Conservation (phyloP, 2,888 invertebrate genomes). For the Digitonthophagus gazella region DNA sequence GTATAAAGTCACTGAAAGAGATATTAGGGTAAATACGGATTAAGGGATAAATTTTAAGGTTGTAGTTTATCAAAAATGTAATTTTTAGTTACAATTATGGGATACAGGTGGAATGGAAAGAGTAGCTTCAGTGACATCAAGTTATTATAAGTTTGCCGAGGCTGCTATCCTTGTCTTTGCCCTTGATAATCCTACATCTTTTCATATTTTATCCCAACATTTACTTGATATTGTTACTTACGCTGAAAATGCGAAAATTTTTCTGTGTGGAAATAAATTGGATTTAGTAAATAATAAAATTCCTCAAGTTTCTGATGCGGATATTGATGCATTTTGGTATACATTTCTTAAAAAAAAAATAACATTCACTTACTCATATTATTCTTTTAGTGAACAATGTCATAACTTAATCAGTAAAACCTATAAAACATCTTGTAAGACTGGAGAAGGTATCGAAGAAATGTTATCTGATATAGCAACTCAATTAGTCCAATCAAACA, state of each 20-base stretch:
- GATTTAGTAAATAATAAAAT: constrained; percentile 63
- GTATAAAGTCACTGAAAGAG: constrained; percentile 69
- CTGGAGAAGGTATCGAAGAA: constrained; percentile 80
- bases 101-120: constrained; percentile 97
- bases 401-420: constrained; percentile 85
- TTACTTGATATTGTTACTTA: constrained; percentile 90
- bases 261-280: constrained; percentile 88
- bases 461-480: constrained; percentile 89
- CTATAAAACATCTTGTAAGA: constrained; percentile 88
- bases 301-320: constrained; percentile 80
- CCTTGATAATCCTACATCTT: constrained; percentile 86
- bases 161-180: constrained; percentile 92
- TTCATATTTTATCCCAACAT: constrained; percentile 89
- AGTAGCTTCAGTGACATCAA: constrained; percentile 91
- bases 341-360: constrained; percentile 27
- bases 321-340: constrained; percentile 86
- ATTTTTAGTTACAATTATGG: constrained; percentile 83
- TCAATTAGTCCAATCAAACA: constrained; percentile 74
- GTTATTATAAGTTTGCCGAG: constrained; percentile 94
- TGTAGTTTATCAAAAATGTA: constrained; percentile 23
- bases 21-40: constrained; percentile 70
- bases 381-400: constrained; percentile 75
- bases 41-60: not conserved
- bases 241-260: constrained; percentile 93
- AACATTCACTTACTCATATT: constrained; percentile 3